Evolutionary conservation across 2,888 invertebrate genomes (phyloP), one percentile per base, ranked within the genome.

Genomic region (Thymelicus sylvestris): DNA sequence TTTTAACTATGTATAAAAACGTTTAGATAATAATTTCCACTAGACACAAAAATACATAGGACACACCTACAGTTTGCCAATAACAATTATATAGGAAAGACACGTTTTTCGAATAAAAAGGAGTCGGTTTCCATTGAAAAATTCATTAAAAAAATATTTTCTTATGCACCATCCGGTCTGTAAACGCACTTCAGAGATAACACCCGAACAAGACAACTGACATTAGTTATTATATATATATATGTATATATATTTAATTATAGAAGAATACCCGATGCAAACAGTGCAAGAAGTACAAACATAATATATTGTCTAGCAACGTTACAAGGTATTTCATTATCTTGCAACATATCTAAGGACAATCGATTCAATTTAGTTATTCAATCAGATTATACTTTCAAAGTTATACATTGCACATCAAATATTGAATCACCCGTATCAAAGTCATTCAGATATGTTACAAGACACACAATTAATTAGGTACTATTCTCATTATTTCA

Each of bases 231-330:
- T 19, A 19, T 19, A 19, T 19, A 19, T 64, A 61, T 67, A 70
- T 52, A 39, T 52, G 55, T 55, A 59, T 74, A 64, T 71, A 69
- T 67, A 73, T 71, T 71, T 78, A 79, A 74, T 79, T 81, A 52
- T 60, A 84, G 80, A 83, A 81, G 81, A 83, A 84, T 76, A 80
- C 73, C 66, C 80, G 82, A 80, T 81, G 81, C 80, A 84, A 84
- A 80, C 86, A 88, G 91, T 91, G 91, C 91, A 86, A 85, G 83
- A 86, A 83, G 84, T 83, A 77, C 79, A 88, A 84, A 87, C 91
- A 88, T 85, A 86, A 82, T 85, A 90, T 89, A 92, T 91, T 90
- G 88, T 89, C 92, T 91, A 91, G 91, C 90, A 88, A 90, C 86
- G 83, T 89, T 89, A 87, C 82, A 87, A 88, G 83, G 84, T 88